These are phyloP conservation scores for Mythimna pallens DNA, from an alignment of 2,888 invertebrate genomes.

Conservation along the genomic window DNA sequence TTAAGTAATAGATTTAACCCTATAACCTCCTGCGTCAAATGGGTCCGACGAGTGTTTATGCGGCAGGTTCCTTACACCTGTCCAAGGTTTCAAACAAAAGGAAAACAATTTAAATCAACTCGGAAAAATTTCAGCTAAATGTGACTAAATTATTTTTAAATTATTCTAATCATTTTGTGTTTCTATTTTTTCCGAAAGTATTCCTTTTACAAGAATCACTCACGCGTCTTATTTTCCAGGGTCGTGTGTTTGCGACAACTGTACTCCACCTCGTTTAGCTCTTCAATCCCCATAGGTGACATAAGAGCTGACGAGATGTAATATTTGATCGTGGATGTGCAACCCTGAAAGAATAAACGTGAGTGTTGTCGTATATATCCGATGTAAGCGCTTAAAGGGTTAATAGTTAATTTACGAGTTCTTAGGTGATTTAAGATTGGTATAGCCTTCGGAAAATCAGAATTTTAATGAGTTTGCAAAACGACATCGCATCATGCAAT, in stretches of 20 bases:
- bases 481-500: not conserved
- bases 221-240: too few species aligned
- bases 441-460: not conserved
- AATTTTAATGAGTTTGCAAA: constrained; percentile 1
- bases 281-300: too few species aligned
- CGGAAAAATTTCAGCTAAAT: not conserved
- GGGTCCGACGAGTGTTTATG: too few species aligned
- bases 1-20: constrained; percentile 39
- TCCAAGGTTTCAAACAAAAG: constrained; percentile 12
- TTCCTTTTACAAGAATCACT: not conserved
- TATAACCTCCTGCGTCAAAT: too few species aligned
- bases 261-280: too few species aligned
- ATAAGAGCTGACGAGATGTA: too few species aligned
- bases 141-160: not conserved
- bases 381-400: too few species aligned
- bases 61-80: not conserved
- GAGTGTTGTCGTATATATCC: too few species aligned
- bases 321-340: too few species aligned
- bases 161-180: too few species aligned
- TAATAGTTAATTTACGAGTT: not conserved
- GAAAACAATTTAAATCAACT: not conserved
- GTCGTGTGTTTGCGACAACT: too few species aligned
- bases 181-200: not conserved
- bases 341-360: too few species aligned
- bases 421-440: not conserved